A percentile compares a stretch with the other conserved stretches of the same genome.
Conservation (phyloP, 2,888 invertebrate genomes). For the Hyppa rectilinea region DNA sequence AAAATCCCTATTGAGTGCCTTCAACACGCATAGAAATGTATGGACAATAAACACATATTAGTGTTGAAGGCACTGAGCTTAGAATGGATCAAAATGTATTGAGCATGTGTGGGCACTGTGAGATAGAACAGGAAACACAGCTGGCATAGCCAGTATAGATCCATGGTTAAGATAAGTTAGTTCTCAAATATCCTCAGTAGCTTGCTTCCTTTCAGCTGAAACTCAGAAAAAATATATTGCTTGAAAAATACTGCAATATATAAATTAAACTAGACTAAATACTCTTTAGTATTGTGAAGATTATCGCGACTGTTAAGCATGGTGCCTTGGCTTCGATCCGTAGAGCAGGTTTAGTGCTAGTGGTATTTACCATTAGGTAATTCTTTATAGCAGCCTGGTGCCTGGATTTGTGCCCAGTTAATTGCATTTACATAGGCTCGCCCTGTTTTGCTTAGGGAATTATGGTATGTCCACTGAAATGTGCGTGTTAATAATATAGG, state of each 20-base stretch:
- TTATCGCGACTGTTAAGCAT: neutral
- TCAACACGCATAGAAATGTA: too few relatives aligned
- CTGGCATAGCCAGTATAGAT: too few relatives aligned
- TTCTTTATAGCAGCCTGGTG: neutral
- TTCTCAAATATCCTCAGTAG: neutral
- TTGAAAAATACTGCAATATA: neutral
- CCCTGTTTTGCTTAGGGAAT: neutral
- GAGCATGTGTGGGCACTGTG: too few relatives aligned
- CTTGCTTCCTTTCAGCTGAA: neutral
- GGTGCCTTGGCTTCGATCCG: neutral
- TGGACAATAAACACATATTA: too few relatives aligned
- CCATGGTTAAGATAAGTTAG: too few relatives aligned
- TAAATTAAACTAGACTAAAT: constrained; percentile 10
- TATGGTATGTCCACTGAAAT: neutral
- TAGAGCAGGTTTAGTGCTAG: neutral
- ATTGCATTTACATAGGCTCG: neutral
- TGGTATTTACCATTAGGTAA: neutral
- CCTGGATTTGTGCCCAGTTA: neutral
- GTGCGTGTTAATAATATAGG: neutral
- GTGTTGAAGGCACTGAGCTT: too few relatives aligned
- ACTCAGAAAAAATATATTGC: neutral
- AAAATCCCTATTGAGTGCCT: too few relatives aligned
- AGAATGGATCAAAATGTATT: too few relatives aligned
- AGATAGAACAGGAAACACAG: too few relatives aligned
- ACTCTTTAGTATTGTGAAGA: neutral